Conservation (phyloP, 2,113 vertebrate genomes). For the Forbesichthys agassizii region DNA sequence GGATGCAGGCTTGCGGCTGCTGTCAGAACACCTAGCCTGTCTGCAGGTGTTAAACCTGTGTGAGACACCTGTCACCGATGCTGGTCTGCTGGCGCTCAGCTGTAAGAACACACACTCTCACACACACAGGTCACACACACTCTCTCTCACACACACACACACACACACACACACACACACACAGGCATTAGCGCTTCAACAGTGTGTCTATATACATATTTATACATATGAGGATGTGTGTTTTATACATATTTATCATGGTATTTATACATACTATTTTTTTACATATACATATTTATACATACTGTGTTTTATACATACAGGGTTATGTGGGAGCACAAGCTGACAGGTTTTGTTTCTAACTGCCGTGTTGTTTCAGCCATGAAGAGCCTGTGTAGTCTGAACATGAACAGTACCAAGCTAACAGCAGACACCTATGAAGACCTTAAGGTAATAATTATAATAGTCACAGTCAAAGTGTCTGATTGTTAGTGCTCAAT, state of each 20-base stretch:
- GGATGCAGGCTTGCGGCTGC: conserved; percentile 90
- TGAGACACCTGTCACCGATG: conserved; percentile 95
- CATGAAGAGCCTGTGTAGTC: conserved; percentile 98
- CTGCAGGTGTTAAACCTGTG: conserved; percentile 98
- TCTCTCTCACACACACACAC: background rate
- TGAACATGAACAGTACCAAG: conserved; percentile 99
- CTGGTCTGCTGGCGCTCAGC: conserved; percentile 93
- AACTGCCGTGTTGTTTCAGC: conserved; percentile 70
- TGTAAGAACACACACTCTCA: conserved; percentile 79
- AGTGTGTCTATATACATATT: background rate
- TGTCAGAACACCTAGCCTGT: conserved; percentile 96
- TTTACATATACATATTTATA: background rate
- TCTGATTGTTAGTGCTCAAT: background rate
- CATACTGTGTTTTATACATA: background rate
- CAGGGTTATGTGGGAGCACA: background rate
- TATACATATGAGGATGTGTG: no score
- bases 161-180: background rate
- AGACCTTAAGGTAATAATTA: conserved; percentile 91
- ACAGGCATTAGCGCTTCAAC: background rate
- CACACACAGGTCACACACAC: background rate
- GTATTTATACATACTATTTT: background rate
- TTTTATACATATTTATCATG: background rate
- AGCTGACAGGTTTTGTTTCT: background rate
- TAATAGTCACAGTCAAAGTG: background rate
- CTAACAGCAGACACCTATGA: conserved; percentile 98